Evolutionary conservation across 2,888 invertebrate genomes (phyloP), one percentile per base, ranked within the genome.

Genomic region (Plagodis pulveraria): DNA sequence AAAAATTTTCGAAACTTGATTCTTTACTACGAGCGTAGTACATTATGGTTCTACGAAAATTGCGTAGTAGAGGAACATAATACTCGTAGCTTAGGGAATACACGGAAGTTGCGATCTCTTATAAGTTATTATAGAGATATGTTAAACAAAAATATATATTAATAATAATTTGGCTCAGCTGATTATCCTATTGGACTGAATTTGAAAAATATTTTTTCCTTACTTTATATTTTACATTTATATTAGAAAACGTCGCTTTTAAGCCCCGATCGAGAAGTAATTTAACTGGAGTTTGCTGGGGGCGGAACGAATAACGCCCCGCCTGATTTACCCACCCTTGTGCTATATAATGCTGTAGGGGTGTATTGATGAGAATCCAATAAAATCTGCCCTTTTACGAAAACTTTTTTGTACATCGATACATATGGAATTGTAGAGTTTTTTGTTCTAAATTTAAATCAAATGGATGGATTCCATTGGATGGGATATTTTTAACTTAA

Each of bases 281-380:
- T 56, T 60, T n/a, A 38, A 52, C 32, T 36, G 49, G 49, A 52
- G 56, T 59, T 52, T 51, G 58, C 46, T 38, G 56, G 64, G 71
- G 74, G 73, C 73, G 75, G 71, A 40, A 54, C 68, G 54, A 40
- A 11, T 35, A 6, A 46, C 45, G 75, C 70, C 54, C 71, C 75
- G 73, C 75, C 75, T 63, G 68, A 56, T 44, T 44, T 53, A 51
- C 47, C 56, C 22, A 56, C 53, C 58, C 59, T 40, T 49, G 51
- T 51, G 22, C 1, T 22, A 56, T 32, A 51, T 41, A 55, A 56
- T 44, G 34, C 47, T 55, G 47, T 48, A 59, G 38, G 59, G 50
- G 54, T 59, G 50, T 55, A 49, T 35, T 33, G 36, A 47, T 50
- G 22, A 46, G 33, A 34, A 47, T 43, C 58, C 50, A 59, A 55